Percentiles rank a stretch among this genome's conserved stretches.
Conservation (phyloP, 2,113 vertebrate genomes). For the Ochotona princeps region DNA sequence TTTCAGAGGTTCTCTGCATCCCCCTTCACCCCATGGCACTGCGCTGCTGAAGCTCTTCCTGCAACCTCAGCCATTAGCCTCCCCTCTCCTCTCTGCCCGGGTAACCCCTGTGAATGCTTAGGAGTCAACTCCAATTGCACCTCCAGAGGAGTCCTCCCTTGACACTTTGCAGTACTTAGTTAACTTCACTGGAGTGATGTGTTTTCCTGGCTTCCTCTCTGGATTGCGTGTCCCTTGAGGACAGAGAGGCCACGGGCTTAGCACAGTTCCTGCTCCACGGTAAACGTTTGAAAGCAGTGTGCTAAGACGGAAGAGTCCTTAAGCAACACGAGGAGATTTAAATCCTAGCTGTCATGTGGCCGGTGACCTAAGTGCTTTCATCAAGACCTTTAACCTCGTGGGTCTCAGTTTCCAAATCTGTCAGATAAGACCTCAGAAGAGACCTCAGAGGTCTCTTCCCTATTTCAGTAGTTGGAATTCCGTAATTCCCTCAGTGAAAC, state of each 20-base stretch:
- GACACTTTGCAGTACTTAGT: neutral
- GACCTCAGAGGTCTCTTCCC: neutral
- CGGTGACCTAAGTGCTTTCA: neutral
- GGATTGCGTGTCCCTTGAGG: neutral
- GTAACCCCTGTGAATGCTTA: neutral
- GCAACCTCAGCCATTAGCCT: neutral
- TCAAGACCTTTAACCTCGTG: neutral
- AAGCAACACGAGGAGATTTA: neutral
- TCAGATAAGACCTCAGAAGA: neutral
- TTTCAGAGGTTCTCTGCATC: neutral
- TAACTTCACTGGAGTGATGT: neutral
- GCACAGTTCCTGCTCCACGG: neutral
- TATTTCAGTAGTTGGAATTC: conserved; percentile 47
- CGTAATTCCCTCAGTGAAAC: neutral
- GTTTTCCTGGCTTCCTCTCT: neutral
- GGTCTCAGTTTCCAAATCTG: neutral
- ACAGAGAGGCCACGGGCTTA: neutral
- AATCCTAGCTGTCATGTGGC: neutral
- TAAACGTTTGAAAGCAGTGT: neutral
- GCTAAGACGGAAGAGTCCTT: neutral
- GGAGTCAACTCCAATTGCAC: conserved; percentile 17
- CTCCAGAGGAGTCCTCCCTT: conserved; percentile 19
- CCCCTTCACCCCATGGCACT: neutral
- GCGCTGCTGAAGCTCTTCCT: neutral
- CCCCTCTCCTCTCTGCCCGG: neutral